These are phyloP conservation scores for Climacteris rufus DNA, from an alignment of 2,113 vertebrate genomes.

Conservation along the genomic window DNA sequence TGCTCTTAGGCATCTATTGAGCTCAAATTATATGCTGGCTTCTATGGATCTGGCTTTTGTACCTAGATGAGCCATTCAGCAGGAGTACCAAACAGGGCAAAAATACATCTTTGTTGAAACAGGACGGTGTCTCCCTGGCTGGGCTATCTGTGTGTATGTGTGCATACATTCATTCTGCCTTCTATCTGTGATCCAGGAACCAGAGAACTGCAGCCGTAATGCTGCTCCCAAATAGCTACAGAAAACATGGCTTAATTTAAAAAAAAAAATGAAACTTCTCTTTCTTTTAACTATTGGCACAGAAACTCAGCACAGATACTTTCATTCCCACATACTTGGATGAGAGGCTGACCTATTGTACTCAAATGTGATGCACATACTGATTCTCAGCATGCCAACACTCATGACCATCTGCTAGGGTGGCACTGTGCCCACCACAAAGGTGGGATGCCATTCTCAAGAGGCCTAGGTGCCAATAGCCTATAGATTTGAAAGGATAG, in stretches of 20 bases:
- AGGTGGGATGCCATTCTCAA: slow-evolving; percentile 44
- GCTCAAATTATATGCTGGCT: slow-evolving; percentile 32
- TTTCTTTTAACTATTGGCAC: slow-evolving; percentile 62
- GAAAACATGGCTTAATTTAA: neutral
- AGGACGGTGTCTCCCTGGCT: neutral
- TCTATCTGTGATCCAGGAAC: neutral
- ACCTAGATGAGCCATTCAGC: slow-evolving; percentile 29
- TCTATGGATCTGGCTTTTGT: slow-evolving; percentile 15
- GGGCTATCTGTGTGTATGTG: neutral
- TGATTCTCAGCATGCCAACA: slow-evolving; percentile 69
- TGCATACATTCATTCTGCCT: neutral
- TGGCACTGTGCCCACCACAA: slow-evolving; percentile 62
- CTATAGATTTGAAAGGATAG: slow-evolving; percentile 36
- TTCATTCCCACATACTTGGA: slow-evolving; percentile 54
- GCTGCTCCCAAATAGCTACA: neutral
- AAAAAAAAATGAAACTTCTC: neutral
- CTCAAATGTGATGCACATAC: slow-evolving; percentile 74
- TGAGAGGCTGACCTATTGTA: slow-evolving; percentile 67
- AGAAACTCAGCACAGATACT: slow-evolving; percentile 33
- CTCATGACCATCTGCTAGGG: slow-evolving; percentile 70
- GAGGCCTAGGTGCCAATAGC: slow-evolving; percentile 64
- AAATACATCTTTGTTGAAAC: slow-evolving; percentile 9
- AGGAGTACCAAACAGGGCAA: neutral
- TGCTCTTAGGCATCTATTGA: slow-evolving; percentile 26
- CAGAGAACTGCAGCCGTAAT: neutral